These are phyloP conservation scores for Pipistrellus nathusii DNA, from an alignment of 2,797 vertebrate genomes.

Conservation along the genomic window DNA sequence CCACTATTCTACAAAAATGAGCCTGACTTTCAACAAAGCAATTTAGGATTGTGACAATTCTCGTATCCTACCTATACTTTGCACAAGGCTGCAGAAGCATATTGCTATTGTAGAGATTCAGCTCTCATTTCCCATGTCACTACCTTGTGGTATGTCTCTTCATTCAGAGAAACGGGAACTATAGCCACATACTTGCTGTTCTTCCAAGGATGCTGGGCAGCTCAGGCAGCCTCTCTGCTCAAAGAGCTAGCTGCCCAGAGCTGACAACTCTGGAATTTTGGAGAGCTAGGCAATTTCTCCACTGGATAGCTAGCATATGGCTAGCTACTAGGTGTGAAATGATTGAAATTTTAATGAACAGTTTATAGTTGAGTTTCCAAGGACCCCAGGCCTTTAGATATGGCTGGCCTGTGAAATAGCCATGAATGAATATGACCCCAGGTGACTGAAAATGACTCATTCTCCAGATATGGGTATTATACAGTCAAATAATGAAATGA, in stretches of 20 bases:
- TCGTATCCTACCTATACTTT: neutral
- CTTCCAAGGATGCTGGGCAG: neutral
- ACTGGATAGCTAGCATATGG: slow-evolving; percentile 65
- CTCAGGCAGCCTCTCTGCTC: slow-evolving; percentile 23
- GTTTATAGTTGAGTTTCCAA: slow-evolving; percentile 82
- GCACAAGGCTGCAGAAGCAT: neutral
- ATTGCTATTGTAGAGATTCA: neutral
- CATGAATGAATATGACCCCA: slow-evolving; percentile 86
- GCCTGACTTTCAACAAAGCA: neutral
- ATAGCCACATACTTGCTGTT: neutral
- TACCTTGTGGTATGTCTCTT: neutral
- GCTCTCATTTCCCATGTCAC: neutral
- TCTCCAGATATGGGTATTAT: slow-evolving; percentile 73
- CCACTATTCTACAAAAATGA: neutral
- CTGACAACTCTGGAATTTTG: slow-evolving; percentile 66
- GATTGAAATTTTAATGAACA: slow-evolving; percentile 84
- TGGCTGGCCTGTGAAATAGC: slow-evolving; percentile 81
- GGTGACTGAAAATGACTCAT: slow-evolving; percentile 80
- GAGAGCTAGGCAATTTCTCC: slow-evolving; percentile 74
- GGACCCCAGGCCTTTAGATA: slow-evolving; percentile 82
- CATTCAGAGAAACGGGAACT: neutral
- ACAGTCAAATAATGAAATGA: slow-evolving; percentile 82
- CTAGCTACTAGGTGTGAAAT: slow-evolving; percentile 81
- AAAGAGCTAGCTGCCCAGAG: slow-evolving; percentile 19
- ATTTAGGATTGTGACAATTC: neutral